Evolutionary conservation across 2,888 invertebrate genomes (phyloP).

Genomic region (Frankliniella intonsa): DNA sequence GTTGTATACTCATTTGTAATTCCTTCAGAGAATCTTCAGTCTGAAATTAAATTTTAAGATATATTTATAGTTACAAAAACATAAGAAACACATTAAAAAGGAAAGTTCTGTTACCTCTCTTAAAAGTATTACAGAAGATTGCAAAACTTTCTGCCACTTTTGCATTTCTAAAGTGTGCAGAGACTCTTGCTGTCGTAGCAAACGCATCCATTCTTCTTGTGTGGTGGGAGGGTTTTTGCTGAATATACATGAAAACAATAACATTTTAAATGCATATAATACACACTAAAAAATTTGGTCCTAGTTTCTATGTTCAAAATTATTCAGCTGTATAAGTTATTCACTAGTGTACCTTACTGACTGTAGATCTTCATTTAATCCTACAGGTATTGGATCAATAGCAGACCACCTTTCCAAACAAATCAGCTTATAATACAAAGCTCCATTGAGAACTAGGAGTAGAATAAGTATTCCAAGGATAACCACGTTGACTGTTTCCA

Average conservation of each 20-base stretch:
- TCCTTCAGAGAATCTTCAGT: constrained; percentile 73
- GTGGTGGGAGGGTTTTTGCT: constrained; percentile 64
- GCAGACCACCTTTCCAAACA: constrained; percentile 55
- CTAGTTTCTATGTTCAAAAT: background rate
- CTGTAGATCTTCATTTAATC: constrained; percentile 16
- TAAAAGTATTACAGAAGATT: constrained; percentile 64
- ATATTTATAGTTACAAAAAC: background rate
- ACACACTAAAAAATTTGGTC: too few relatives aligned
- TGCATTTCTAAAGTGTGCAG: constrained; percentile 75
- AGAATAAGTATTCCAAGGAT: constrained; percentile 60
- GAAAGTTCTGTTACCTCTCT: constrained; percentile 58
- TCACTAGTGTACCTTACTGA: constrained; percentile 21
- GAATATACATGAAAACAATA: constrained; percentile 27
- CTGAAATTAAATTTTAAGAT: constrained; percentile 48
- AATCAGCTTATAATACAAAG: constrained; percentile 81
- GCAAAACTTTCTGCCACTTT: constrained; percentile 74
- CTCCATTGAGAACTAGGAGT: constrained; percentile 65
- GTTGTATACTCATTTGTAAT: constrained; percentile 60
- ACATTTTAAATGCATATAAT: background rate
- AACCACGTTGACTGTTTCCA: constrained; percentile 47
- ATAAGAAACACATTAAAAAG: background rate
- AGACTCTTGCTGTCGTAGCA: constrained; percentile 74
- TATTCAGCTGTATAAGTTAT: constrained; percentile 28
- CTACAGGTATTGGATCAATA: constrained; percentile 34
- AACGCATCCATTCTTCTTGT: constrained; percentile 75